These are phyloP conservation scores for Hypotaenidia okinawae DNA, from an alignment of 2,797 vertebrate genomes.

Conservation along the genomic window DNA sequence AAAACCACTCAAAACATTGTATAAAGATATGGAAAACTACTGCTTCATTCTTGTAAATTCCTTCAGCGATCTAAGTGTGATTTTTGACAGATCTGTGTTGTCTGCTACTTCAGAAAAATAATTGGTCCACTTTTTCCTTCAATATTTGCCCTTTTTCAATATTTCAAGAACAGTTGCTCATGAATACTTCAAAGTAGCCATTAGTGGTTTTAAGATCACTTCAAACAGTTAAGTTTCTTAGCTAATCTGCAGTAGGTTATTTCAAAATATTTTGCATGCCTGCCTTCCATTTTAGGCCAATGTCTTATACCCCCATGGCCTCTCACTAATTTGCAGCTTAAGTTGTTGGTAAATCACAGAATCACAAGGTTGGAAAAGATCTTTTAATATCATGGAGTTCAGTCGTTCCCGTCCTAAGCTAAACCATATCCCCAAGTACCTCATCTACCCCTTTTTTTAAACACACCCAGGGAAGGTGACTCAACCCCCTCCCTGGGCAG, in stretches of 20 bases:
- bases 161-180: neutral
- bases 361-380: no score
- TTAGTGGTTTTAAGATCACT: neutral
- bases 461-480: no score
- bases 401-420: no score
- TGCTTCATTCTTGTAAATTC: neutral
- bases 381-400: no score
- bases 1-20: no score
- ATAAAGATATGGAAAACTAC: neutral
- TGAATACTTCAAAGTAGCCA: neutral
- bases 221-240: neutral
- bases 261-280: neutral
- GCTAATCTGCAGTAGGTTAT: neutral
- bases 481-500: no score
- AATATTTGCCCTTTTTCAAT: neutral
- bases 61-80: neutral
- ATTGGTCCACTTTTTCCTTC: neutral
- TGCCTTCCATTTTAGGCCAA: neutral
- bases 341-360: neutral
- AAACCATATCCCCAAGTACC: no score
- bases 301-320: neutral
- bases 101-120: neutral
- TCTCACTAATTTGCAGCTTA: neutral
- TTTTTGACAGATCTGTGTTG: neutral
- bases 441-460: no score